A percentile compares a stretch with the other conserved stretches of the same genome.
These are phyloP conservation scores for Leptinotarsa texana DNA, from an alignment of 1,140 invertebrate species.

Conservation along the genomic window DNA sequence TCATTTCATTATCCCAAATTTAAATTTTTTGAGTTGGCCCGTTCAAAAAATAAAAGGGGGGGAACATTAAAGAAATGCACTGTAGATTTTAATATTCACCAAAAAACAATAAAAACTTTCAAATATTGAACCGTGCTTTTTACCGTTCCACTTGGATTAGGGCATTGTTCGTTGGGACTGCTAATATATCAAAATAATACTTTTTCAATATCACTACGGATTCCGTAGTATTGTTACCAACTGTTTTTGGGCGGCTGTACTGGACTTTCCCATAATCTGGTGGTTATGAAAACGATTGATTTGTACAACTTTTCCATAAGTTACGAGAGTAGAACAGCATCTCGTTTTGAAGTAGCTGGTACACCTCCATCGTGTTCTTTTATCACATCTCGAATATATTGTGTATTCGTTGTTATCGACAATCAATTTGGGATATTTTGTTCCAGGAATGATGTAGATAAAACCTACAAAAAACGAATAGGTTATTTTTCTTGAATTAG, in stretches of 20 bases:
- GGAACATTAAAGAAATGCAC: too few species aligned
- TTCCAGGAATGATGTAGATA: constrained; percentile 43
- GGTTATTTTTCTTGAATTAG: background rate
- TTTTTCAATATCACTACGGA: background rate
- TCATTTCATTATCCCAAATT: too few species aligned
- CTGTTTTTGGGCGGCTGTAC: background rate
- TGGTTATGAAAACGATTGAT: constrained; percentile 39
- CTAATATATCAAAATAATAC: too few species aligned
- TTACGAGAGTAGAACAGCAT: constrained; percentile 39
- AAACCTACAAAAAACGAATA: background rate
- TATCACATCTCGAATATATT: constrained; percentile 28
- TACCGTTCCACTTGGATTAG: too few species aligned
- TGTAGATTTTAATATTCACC: too few species aligned
- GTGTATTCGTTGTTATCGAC: constrained; percentile 38
- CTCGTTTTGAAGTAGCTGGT: constrained; percentile 31
- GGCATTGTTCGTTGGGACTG: too few species aligned
- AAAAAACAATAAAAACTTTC: too few species aligned
- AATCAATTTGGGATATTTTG: constrained; percentile 44
- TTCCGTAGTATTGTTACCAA: background rate
- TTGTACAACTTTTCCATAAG: constrained; percentile 33
- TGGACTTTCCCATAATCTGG: background rate
- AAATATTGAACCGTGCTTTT: too few species aligned
- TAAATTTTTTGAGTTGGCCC: too few species aligned
- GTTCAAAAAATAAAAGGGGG: too few species aligned
- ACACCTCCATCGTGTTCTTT: constrained; percentile 40